These are phyloP conservation scores for Dryocosmus kuriphilus DNA, from an alignment of 2,888 invertebrate species.

Conservation along the genomic window DNA sequence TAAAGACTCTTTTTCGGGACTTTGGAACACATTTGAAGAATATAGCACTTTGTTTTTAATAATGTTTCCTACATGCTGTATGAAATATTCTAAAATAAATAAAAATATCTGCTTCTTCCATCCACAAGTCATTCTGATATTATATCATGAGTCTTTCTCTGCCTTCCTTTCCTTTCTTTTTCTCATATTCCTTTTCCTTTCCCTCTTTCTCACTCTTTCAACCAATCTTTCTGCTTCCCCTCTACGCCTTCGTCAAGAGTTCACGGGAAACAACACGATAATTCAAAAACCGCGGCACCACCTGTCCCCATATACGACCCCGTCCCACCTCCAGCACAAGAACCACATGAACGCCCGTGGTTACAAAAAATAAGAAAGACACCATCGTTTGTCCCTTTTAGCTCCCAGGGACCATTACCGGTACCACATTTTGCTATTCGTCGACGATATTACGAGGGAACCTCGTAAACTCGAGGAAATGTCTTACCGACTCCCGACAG, in stretches of 20 bases:
- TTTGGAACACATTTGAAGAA: too few relatives aligned
- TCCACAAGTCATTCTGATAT: too few relatives aligned
- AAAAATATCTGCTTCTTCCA: too few relatives aligned
- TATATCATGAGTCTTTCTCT: neutral
- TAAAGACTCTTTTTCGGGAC: too few relatives aligned
- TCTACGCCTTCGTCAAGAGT: neutral
- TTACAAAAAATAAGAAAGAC: slow-evolving; percentile 54
- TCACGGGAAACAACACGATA: slow-evolving; percentile 52
- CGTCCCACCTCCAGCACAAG: slow-evolving; percentile 36
- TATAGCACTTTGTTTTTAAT: too few relatives aligned
- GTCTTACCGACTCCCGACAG: slow-evolving; percentile 47
- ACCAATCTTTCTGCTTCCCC: neutral
- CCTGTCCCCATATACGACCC: slow-evolving; percentile 53
- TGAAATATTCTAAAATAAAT: too few relatives aligned
- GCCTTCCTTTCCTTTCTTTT: neutral
- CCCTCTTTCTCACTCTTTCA: neutral
- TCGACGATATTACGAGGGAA: slow-evolving; percentile 47
- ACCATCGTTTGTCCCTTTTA: slow-evolving; percentile 50
- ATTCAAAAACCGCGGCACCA: slow-evolving; percentile 55
- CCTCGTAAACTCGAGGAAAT: slow-evolving; percentile 51
- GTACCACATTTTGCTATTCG: slow-evolving; percentile 53
- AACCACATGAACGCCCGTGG: slow-evolving; percentile 53
- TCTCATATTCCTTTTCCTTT: neutral
- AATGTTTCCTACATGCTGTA: too few relatives aligned
- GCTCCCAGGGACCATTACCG: slow-evolving; percentile 51